Evolutionary conservation across 2,797 vertebrate genomes (phyloP).

Genomic region (Rhynchonycteris naso): DNA sequence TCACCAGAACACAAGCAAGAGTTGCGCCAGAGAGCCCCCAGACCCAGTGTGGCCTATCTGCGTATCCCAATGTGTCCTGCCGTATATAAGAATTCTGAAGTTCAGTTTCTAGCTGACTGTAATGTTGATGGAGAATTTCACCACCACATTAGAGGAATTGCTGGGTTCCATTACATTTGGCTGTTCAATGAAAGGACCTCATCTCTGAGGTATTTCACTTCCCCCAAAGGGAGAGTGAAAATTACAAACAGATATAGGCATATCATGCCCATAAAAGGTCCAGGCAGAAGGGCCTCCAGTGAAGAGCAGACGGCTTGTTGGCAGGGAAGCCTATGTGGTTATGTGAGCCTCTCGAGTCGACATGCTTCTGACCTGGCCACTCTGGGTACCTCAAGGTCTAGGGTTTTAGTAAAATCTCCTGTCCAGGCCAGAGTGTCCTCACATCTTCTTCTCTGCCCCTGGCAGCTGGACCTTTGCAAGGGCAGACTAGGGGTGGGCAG

Average conservation of each 20-base stretch:
- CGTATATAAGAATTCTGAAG: neutral
- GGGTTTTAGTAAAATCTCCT: neutral
- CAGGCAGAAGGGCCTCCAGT: neutral
- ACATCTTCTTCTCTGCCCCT: neutral
- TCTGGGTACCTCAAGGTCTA: neutral
- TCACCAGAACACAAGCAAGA: neutral
- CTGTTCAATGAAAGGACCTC: constrained; percentile 61
- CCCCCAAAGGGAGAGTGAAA: constrained; percentile 56
- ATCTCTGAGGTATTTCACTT: constrained; percentile 73
- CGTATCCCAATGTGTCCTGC: neutral
- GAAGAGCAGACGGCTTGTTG: neutral
- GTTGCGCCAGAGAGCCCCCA: neutral
- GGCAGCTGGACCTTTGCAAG: neutral
- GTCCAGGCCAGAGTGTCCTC: neutral
- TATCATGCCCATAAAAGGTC: constrained; percentile 65
- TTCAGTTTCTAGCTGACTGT: constrained; percentile 15
- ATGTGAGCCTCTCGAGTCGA: neutral
- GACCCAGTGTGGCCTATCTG: neutral
- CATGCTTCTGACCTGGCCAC: neutral
- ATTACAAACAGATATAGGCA: constrained; percentile 66
- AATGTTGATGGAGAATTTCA: constrained; percentile 33
- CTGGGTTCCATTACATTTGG: constrained; percentile 54
- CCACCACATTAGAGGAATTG: neutral
- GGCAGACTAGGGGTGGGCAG: neutral
- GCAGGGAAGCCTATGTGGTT: neutral